Evolutionary conservation across 2,113 vertebrate genomes (phyloP), one percentile per base, ranked within the genome.

Genomic region (Misgurnus anguillicaudatus): DNA sequence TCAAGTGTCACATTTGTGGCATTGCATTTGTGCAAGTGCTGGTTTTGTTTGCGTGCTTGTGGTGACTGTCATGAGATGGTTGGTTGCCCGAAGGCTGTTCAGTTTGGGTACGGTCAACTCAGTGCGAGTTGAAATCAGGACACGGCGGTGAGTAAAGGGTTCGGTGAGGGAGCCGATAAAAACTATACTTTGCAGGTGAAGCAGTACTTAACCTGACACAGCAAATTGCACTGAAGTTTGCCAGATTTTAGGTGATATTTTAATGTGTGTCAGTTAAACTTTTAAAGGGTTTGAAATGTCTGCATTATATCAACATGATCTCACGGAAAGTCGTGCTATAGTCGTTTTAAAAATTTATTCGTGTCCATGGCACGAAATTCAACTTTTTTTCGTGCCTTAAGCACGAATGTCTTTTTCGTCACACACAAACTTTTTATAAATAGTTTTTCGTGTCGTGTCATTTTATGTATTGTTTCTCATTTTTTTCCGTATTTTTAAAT

Each of bases 71-170:
- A 64, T 51, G 38, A 64, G 45, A 51, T 19, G 42, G 58, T 21
- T 64, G 17, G 2, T 24, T 64, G 73, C 73, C 73, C 60, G 48
- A 64, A 63, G 60, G 73, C 39, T 63, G 73, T 75, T 75, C 73
- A 64, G 60, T 51, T 45, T 75, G 73, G 63, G 42, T 71, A 39
- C 9, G 45, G 64, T 17, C 72, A 51, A 51, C 24, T 63, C 45
- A 69, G 45, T 47, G 42, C 6, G 42, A 65, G 58, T 45, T 65
- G n/a, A 74, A 19, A 57, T 80, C 61, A 57, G 70, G 48, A 66
- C 71, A 80, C 21, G 21, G 11, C 39, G 39, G 51, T 42, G 13
- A 65, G 78, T 38, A 36, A 3, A 19, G 13, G 36, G n/a, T 60
- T 73, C 38, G 9, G 38, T 42, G 70, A 60, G 70, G 2, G 38